A percentile compares a stretch with the other conserved stretches of the same genome.
Conservation (phyloP, 2,113 vertebrate species). For the Amphiprion ocellaris region DNA sequence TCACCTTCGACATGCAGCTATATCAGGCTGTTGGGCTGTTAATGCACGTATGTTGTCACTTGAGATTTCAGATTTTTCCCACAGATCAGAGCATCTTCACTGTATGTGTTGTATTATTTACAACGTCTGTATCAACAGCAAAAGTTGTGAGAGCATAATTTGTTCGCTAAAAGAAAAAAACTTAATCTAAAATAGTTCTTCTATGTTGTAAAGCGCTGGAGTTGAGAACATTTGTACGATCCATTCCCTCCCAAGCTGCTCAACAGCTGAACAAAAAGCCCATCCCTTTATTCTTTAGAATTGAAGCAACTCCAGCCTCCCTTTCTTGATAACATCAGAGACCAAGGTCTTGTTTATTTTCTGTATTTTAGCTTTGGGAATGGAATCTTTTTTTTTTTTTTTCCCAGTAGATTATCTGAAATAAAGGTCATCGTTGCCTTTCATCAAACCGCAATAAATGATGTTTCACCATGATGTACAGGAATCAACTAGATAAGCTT, state of each 20-base stretch:
- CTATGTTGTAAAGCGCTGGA: conserved; percentile 27
- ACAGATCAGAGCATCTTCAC: not conserved
- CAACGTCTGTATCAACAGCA: not conserved
- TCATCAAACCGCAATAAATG: conserved; percentile 44
- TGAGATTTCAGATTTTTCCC: not conserved
- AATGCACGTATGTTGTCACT: not conserved
- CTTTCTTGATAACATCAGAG: conserved; percentile 52
- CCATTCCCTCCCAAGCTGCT: conserved; percentile 41
- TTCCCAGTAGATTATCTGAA: conserved; percentile 56
- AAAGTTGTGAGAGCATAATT: conserved; percentile 1
- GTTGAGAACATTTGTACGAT: conserved; percentile 52
- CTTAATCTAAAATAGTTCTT: conserved; percentile 28
- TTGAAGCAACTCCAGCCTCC: conserved; percentile 20
- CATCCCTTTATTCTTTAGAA: conserved; percentile 45
- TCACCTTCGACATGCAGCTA: not conserved
- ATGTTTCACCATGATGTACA: conserved; percentile 49
- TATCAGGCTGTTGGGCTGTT: not conserved
- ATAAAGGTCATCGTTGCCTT: conserved; percentile 59
- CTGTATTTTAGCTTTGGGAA: conserved; percentile 40
- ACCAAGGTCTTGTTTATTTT: conserved; percentile 27
- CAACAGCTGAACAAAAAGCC: conserved; percentile 45
- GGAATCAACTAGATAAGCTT: conserved; percentile 53
- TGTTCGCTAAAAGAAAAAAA: conserved; percentile 7
- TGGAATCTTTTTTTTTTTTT: conserved; percentile 19
- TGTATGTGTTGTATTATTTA: not conserved